Evolutionary conservation across 1,140 invertebrate genomes (phyloP).

Genomic region (Campodea augens): DNA sequence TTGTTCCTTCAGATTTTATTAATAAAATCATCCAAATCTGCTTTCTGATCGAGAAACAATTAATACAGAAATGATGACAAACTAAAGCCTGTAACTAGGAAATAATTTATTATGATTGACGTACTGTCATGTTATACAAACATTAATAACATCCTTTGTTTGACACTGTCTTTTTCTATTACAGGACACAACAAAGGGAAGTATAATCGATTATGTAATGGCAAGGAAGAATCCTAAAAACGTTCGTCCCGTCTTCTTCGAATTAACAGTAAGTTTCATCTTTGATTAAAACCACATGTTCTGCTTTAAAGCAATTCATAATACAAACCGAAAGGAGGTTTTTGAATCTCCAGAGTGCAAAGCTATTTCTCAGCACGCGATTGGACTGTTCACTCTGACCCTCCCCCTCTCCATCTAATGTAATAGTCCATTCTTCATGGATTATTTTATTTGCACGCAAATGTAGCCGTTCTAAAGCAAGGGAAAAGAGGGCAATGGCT

Average conservation of each 20-base stretch:
- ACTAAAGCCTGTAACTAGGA: background rate
- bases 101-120: background rate
- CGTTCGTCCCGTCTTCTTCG: slow-evolving; percentile 53
- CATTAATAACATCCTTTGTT: background rate
- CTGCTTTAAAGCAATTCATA: background rate
- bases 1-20: no score
- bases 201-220: slow-evolving; percentile 57
- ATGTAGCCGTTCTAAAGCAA: background rate
- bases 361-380: background rate
- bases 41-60: background rate
- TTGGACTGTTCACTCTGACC: background rate
- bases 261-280: slow-evolving; percentile 43
- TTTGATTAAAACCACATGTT: no score
- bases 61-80: slow-evolving; percentile 1
- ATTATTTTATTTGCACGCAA: background rate
- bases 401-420: background rate
- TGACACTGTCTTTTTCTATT: slow-evolving; percentile 16
- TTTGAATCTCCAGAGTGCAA: background rate
- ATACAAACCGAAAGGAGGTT: background rate
- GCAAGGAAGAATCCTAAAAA: slow-evolving; percentile 54
- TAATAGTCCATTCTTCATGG: background rate
- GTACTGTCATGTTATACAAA: background rate
- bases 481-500: background rate
- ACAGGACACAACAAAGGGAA: slow-evolving; percentile 55
- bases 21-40: no score